phyloP scores from a whole-genome alignment of 2,113 vertebrate genomes.

The Pleuronectes platessa region DNA sequence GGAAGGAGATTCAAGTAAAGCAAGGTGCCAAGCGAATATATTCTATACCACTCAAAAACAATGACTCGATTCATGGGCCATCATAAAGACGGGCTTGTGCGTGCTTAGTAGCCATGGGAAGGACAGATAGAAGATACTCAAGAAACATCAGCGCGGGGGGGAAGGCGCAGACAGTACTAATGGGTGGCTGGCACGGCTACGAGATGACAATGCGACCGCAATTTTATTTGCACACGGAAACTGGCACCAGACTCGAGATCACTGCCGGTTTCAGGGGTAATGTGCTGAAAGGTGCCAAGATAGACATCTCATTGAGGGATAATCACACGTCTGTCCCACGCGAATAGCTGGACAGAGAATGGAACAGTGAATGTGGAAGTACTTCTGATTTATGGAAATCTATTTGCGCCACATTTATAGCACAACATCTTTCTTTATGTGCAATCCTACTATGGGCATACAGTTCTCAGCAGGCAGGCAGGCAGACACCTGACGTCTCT shows the following conservation, averaged over 20 bases:
- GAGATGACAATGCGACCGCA: conserved; percentile 47
- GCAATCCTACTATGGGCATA: background rate
- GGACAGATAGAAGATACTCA: conserved; percentile 59
- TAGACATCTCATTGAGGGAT: conserved; percentile 15
- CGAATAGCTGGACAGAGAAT: conserved; percentile 25
- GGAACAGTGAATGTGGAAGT: background rate
- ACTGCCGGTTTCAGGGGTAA: conserved; percentile 47
- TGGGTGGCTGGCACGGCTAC: conserved; percentile 43
- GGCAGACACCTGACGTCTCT: background rate
- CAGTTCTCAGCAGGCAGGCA: background rate
- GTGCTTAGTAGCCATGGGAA: conserved; percentile 38
- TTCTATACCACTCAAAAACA: conserved; percentile 62
- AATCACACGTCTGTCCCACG: conserved; percentile 59
- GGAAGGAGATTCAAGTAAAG: conserved; percentile 44
- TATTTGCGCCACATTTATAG: background rate
- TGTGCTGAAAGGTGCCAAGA: conserved; percentile 42
- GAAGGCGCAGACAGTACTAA: conserved; percentile 41
- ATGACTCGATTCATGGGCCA: conserved; percentile 56
- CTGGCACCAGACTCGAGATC: conserved; percentile 43
- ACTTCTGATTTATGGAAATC: background rate
- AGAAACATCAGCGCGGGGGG: conserved; percentile 37
- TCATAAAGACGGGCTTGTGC: conserved; percentile 57
- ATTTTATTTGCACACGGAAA: conserved; percentile 53
- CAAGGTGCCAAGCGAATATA: conserved; percentile 55
- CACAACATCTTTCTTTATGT: background rate